Evolutionary conservation across 2,797 vertebrate species (phyloP).

Genomic region (Microctenopoma stevenorrisi): DNA sequence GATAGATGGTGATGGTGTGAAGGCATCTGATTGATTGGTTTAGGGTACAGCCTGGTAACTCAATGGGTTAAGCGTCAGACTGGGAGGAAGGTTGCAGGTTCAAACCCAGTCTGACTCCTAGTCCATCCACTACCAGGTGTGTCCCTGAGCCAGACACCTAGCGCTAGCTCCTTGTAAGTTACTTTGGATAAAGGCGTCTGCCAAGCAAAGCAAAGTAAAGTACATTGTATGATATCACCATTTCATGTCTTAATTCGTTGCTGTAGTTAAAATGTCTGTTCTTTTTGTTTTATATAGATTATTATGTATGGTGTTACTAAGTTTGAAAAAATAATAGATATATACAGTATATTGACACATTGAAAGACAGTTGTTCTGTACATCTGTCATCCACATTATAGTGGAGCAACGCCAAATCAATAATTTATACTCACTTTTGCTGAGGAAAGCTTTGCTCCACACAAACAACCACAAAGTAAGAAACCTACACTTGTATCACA

Average conservation of each 20-base stretch:
- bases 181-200: no score
- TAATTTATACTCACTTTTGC: slow-evolving; percentile 72
- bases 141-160: no score
- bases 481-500: slow-evolving; percentile 61
- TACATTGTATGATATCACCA: background rate
- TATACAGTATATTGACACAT: slow-evolving; percentile 14
- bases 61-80: no score
- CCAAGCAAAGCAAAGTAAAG: no score
- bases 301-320: background rate
- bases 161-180: no score
- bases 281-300: background rate
- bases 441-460: slow-evolving; percentile 69
- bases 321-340: background rate
- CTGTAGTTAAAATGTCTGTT: background rate
- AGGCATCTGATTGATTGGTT: background rate
- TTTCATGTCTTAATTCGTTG: background rate
- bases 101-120: no score
- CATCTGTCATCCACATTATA: slow-evolving; percentile 27
- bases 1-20: background rate
- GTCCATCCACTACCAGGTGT: no score
- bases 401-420: slow-evolving; percentile 38
- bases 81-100: no score
- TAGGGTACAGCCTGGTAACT: no score
- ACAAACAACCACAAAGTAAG: slow-evolving; percentile 69
- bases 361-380: slow-evolving; percentile 14